Base-by-base conservation (phyloP, 2,888 invertebrate species). In the Eupeodes latifasciatus region DNA sequence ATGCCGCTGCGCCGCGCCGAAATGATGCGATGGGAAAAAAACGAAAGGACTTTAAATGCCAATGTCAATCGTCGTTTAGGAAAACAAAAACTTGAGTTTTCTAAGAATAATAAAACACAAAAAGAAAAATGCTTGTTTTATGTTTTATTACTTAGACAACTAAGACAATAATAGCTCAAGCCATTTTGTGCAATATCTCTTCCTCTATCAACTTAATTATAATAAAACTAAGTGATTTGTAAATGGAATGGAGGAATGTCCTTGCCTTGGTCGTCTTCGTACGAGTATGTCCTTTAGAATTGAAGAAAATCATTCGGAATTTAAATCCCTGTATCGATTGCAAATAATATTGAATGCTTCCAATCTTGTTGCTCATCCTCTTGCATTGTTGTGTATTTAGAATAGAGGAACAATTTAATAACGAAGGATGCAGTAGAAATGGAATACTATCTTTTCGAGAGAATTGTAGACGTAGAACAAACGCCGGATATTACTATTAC, bases 401-500 rank as follows among this genome's bases (percentile, higher is more conserved):
- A 12, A 51, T 10, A 51, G 27, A 27, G 57, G 40, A 19, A 69
- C 55, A 62, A 12, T 64, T 53, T 72, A 72, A 71, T 79, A 80
- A 72, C 11, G 64, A 80, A 66, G 47, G 72, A 80, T 74, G 72
- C 49, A 79, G 27, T 53, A 27, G 27, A 27, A 51, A 72, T 72
- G 72, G 64, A 64, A 72, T 66, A 66, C 64, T 64, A 72, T 51
- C 44, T 16, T 62, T 69, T 71, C n/a, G 49, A 40, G 7, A 2
- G 9, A 27, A 27, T 51, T 62, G 44, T 40, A 40, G 62, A 40
- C 4, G 14, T 14, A 49, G 9, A 55, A 11, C 67, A 67, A 51
- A 80, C 55, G 19, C 80, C 72, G 72, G 72, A 72, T 64, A 64
- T 49, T 79, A 19, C 36, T 69, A 47, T 53, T 64, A 51, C 62